These are phyloP conservation scores for Brachionus manjavacas DNA, from an alignment of 1,140 invertebrate genomes.

Conservation along the genomic window DNA sequence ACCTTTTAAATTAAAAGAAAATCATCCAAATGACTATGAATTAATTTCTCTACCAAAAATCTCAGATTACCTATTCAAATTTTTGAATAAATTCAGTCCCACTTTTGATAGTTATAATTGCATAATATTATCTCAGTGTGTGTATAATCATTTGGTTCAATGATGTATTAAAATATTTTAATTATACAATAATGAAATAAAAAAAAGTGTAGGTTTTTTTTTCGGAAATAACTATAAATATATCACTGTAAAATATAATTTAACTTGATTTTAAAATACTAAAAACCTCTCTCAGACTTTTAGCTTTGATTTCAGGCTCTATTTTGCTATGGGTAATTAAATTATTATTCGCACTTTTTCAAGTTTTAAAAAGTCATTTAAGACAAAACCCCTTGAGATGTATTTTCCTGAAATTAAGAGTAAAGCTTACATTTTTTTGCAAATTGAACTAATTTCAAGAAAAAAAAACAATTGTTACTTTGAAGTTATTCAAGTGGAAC, in stretches of 20 bases:
- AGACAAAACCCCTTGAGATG: neutral
- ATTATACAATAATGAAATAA: neutral
- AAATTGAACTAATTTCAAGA: conserved; percentile 8
- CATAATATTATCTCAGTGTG: conserved; percentile 27
- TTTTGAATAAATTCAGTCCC: neutral
- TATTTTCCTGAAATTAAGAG: conserved; percentile 25
- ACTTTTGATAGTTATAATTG: neutral
- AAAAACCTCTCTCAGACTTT: neutral
- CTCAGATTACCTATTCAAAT: neutral
- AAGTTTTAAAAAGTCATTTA: neutral
- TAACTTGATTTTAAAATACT: neutral
- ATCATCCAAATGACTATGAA: neutral
- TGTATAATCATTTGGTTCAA: neutral
- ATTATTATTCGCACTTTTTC: conserved; percentile 6
- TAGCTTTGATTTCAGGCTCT: neutral
- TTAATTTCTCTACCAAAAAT: neutral
- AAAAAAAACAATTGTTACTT: conserved; percentile 19
- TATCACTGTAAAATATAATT: neutral
- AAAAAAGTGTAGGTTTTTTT: neutral
- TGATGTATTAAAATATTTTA: neutral
- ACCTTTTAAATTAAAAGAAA: neutral
- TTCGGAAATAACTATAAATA: neutral
- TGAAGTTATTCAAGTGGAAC: conserved; percentile 34
- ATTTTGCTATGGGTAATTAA: neutral
- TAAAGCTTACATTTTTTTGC: conserved; percentile 10